Evolutionary conservation across 2,113 vertebrate genomes (phyloP), one percentile per base, ranked within the genome.

Genomic region (Suncus etruscus): DNA sequence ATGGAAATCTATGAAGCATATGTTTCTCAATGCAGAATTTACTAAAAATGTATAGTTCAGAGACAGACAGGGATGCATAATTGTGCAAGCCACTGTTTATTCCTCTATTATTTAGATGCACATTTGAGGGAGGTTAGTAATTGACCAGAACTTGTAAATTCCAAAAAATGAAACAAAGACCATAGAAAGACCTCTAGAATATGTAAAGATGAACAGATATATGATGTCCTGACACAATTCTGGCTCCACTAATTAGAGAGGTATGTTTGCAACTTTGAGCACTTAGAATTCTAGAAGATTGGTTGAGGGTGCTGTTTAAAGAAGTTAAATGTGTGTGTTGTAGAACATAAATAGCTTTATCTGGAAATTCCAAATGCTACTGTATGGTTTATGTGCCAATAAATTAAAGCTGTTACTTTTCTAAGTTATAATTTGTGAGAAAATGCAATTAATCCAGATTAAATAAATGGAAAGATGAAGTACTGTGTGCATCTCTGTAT

Each of bases 391-490:
- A 77, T 91, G 75, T 91, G 66, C 87, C 96, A 61, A 61, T 97
- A 96, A 97, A 96, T 96, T 79, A 92, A 83, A 32, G 91, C 18
- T 86, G 39, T 95, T 89, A 93, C 72, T 82, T 96, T 94, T 95
- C 95, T 95, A 93, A 83, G 84, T 96, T 92, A 66, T 79, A n/a
- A 95, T 95, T 75, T 89, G 91, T 94, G 97, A 95, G 90, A 96
- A 96, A 95, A 89, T 74, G 88, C 73, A 87, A 83, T 47, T 91
- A 87, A 75, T 94, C 69, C 39, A 93, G 86, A 95, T 96, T 91
- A 95, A 81, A 96, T 22, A 29, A 10, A 29, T 4, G 45, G 93
- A 80, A 0, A 0, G 91, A 83, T 80, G 20, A 80, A 72, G n/a
- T 95, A 83, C 80, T 91, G 66, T 87, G 83, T 87, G 5, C 11